Evolutionary conservation across 2,113 vertebrate genomes (phyloP).

Genomic region (Antennarius striatus): DNA sequence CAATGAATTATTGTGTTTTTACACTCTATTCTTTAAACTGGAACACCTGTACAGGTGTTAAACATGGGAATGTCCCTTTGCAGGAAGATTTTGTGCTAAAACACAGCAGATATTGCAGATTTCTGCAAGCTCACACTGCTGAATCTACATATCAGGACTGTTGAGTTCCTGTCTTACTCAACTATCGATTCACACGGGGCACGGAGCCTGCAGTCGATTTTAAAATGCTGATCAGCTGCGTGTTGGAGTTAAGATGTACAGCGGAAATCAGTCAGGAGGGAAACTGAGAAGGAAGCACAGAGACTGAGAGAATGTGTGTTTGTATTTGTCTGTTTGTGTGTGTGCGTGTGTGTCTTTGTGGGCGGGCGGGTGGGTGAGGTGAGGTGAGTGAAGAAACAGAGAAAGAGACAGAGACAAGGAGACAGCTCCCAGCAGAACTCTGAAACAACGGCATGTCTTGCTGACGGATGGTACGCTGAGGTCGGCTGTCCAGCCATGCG

Average conservation of each 20-base stretch:
- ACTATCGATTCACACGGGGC: conserved; percentile 46
- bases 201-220: conserved; percentile 40
- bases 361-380: conserved; percentile 14
- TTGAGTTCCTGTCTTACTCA: conserved; percentile 35
- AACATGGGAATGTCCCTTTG: too few relatives aligned
- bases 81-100: conserved; percentile 16
- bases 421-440: conserved; percentile 76
- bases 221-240: conserved; percentile 59
- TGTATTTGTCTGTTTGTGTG: not conserved
- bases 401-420: conserved; percentile 68
- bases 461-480: conserved; percentile 73
- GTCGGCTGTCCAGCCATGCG: conserved; percentile 70
- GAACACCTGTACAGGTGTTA: too few relatives aligned
- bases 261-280: conserved; percentile 32
- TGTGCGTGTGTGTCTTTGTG: conserved; percentile 11
- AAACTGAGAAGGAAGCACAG: conserved; percentile 9
- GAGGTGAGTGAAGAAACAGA: conserved; percentile 26
- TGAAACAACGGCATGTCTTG: conserved; percentile 75
- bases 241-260: conserved; percentile 51
- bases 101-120: conserved; percentile 28
- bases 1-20: too few relatives aligned
- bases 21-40: too few relatives aligned
- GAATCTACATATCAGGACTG: conserved; percentile 59
- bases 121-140: conserved; percentile 1
- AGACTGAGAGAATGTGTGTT: conserved; percentile 7